Percentiles rank a stretch among this genome's conserved stretches.
Evolutionary conservation across 2,113 vertebrate genomes (phyloP).

Genomic region (Scytalopus superciliaris): DNA sequence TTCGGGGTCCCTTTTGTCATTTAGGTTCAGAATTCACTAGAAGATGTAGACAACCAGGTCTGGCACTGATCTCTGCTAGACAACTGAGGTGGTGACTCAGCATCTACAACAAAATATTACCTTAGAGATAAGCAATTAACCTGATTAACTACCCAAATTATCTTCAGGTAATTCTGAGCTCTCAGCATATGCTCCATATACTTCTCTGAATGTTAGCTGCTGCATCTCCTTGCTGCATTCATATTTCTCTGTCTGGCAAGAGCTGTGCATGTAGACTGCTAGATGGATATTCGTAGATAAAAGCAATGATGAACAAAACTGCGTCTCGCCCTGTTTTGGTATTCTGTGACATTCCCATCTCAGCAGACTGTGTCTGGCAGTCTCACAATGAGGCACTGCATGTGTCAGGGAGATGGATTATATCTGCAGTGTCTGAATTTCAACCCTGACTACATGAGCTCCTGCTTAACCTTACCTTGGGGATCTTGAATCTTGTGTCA

Average conservation of each 20-base stretch:
- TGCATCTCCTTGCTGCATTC: neutral
- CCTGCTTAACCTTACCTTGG: slow-evolving; percentile 57
- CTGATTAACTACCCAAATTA: neutral
- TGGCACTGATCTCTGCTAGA: slow-evolving; percentile 17
- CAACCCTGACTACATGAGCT: slow-evolving; percentile 50
- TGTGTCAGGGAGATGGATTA: slow-evolving; percentile 97
- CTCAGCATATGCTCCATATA: neutral
- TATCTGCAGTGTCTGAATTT: slow-evolving; percentile 85
- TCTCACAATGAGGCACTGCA: slow-evolving; percentile 86
- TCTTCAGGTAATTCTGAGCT: slow-evolving; percentile 5
- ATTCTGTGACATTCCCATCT: slow-evolving; percentile 88
- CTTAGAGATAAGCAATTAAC: neutral
- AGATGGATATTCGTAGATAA: slow-evolving; percentile 51
- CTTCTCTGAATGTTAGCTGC: neutral
- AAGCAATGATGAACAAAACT: slow-evolving; percentile 34
- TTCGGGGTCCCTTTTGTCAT: slow-evolving; percentile 18
- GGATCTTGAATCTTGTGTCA: slow-evolving; percentile 48
- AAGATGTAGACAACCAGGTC: neutral
- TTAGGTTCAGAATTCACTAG: neutral
- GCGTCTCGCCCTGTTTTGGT: slow-evolving; percentile 75
- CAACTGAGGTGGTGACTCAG: slow-evolving; percentile 56
- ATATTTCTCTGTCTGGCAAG: slow-evolving; percentile 34
- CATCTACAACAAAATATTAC: neutral
- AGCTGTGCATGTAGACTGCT: neutral
- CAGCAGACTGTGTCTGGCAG: slow-evolving; percentile 85